Evolutionary conservation across 2,113 vertebrate genomes (phyloP).

Genomic region (Micromys minutus): DNA sequence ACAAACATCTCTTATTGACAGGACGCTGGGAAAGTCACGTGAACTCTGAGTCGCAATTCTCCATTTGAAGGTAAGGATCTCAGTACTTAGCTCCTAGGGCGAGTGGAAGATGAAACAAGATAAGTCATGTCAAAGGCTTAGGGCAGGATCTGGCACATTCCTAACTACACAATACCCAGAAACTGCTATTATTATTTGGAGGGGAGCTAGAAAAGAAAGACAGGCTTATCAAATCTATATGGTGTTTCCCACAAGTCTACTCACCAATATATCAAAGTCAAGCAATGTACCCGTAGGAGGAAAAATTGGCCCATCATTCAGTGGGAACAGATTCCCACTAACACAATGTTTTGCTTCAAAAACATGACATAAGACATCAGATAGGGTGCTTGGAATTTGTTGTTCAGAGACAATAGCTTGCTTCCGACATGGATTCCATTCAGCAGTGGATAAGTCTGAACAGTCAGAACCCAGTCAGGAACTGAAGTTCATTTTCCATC

Average conservation of each 20-base stretch:
- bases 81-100: not conserved
- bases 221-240: not conserved
- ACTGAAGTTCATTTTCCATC: slow-evolving; percentile 39
- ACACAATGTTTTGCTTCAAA: slow-evolving; percentile 51
- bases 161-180: not conserved
- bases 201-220: not conserved
- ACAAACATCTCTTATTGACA: not conserved
- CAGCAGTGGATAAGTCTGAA: slow-evolving; percentile 48
- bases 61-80: slow-evolving; percentile 22
- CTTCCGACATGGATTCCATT: slow-evolving; percentile 52
- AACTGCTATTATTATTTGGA: not conserved
- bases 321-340: slow-evolving; percentile 22
- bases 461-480: slow-evolving; percentile 30
- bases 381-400: not conserved
- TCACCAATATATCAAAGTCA: slow-evolving; percentile 48
- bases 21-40: not conserved
- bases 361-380: slow-evolving; percentile 56
- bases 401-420: slow-evolving; percentile 51
- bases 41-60: slow-evolving; percentile 3
- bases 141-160: not conserved
- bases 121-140: not conserved
- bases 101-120: not conserved
- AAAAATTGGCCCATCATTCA: slow-evolving; percentile 32
- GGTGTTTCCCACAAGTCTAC: slow-evolving; percentile 14
- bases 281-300: slow-evolving; percentile 57